Conservation (phyloP, 2,113 vertebrate species). For the Calyptommatus sinebrachiatus region DNA sequence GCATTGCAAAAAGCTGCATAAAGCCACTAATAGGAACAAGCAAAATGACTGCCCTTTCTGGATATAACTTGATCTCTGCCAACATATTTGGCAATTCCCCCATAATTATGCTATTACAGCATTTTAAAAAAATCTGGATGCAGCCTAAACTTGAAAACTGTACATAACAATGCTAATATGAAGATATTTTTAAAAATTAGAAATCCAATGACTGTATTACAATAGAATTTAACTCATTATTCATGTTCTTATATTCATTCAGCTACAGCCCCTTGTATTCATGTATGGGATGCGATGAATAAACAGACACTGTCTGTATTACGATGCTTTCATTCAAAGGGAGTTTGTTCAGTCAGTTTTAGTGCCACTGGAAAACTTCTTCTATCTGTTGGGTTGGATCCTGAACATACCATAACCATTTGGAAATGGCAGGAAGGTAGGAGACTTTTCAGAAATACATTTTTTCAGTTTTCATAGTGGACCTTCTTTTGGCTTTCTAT, state of each 20-base stretch:
- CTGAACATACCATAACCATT: slow-evolving; percentile 91
- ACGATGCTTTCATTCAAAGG: slow-evolving; percentile 90
- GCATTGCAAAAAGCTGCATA: too few relatives aligned
- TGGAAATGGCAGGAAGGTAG: slow-evolving; percentile 99
- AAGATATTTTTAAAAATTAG: background rate
- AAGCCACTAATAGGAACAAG: too few relatives aligned
- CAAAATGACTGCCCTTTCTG: too few relatives aligned
- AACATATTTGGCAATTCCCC: background rate
- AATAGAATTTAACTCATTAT: background rate
- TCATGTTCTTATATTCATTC: slow-evolving; percentile 37
- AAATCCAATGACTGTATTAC: background rate
- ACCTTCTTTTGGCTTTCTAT: too few relatives aligned
- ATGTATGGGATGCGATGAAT: slow-evolving; percentile 95
- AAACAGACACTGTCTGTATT: slow-evolving; percentile 93
- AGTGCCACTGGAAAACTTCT: slow-evolving; percentile 96
- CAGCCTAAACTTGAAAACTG: background rate
- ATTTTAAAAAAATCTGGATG: background rate
- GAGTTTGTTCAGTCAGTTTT: slow-evolving; percentile 95
- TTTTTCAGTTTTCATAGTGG: too few relatives aligned
- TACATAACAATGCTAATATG: slow-evolving; percentile 32
- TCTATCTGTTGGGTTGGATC: slow-evolving; percentile 91
- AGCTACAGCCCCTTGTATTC: slow-evolving; percentile 94
- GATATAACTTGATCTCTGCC: too few relatives aligned
- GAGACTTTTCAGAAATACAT: slow-evolving; percentile 1
- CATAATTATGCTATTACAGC: slow-evolving; percentile 27